A percentile compares a stretch with the other conserved stretches of the same genome.
phyloP scores from a whole-genome alignment of 1,140 invertebrate species.

The Mactra quadrangularis region DNA sequence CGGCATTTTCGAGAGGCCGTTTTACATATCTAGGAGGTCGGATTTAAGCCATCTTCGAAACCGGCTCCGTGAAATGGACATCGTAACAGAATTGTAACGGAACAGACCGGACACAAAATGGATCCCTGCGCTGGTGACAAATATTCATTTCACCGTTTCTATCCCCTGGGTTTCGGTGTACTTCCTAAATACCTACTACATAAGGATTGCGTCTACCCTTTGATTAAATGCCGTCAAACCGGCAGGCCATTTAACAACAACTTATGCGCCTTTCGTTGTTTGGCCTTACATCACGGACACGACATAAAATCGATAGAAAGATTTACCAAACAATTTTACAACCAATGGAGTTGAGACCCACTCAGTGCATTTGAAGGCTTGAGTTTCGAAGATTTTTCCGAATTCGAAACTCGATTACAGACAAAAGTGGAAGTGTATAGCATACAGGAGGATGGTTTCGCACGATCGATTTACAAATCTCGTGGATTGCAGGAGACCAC shows the following conservation, averaged over 20 bases:
- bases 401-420: too few species aligned
- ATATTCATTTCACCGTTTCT: slow-evolving; percentile 6
- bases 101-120: slow-evolving; percentile 11
- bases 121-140: slow-evolving; percentile 24
- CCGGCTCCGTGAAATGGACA: slow-evolving; percentile 1
- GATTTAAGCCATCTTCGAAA: background rate
- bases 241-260: slow-evolving; percentile 25
- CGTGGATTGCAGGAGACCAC: too few species aligned
- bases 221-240: slow-evolving; percentile 8
- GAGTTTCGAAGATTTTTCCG: background rate
- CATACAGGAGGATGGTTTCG: slow-evolving; percentile 31
- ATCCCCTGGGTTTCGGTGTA: slow-evolving; percentile 1
- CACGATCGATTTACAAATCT: background rate
- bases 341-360: background rate
- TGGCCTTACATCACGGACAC: slow-evolving; percentile 11
- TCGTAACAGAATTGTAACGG: background rate
- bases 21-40: background rate
- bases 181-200: slow-evolving; percentile 16
- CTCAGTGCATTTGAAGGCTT: background rate
- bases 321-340: background rate
- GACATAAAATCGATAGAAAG: slow-evolving; percentile 23
- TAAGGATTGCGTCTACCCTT: slow-evolving; percentile 3
- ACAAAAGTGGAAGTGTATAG: too few species aligned
- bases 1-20: slow-evolving; percentile 1
- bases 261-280: slow-evolving; percentile 50